These are phyloP conservation scores for Morone chrysops DNA, from an alignment of 2,113 vertebrate genomes.

Conservation along the genomic window DNA sequence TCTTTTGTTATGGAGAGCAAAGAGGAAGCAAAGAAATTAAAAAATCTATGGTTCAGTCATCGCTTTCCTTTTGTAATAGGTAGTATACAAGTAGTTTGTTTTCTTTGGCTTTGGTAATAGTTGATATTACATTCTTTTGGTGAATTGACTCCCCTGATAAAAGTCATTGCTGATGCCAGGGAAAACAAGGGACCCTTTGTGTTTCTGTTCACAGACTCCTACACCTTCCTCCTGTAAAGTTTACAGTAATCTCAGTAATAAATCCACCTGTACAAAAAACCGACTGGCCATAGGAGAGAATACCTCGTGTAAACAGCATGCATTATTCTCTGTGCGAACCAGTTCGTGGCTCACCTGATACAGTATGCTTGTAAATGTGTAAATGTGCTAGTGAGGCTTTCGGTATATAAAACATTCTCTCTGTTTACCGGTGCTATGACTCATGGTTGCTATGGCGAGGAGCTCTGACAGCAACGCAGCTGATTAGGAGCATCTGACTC, in stretches of 20 bases:
- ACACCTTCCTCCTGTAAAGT: slow-evolving; percentile 6
- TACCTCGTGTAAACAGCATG: neutral
- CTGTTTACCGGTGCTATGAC: slow-evolving; percentile 70
- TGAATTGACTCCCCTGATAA: neutral
- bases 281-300: neutral
- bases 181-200: neutral
- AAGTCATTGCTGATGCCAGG: neutral
- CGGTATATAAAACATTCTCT: slow-evolving; percentile 45
- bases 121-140: neutral
- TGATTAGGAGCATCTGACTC: slow-evolving; percentile 76
- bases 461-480: slow-evolving; percentile 69
- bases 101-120: neutral
- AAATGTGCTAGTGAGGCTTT: slow-evolving; percentile 29
- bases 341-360: slow-evolving; percentile 14
- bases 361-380: slow-evolving; percentile 27
- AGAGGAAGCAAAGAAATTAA: neutral
- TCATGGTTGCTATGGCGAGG: slow-evolving; percentile 73
- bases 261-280: neutral
- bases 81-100: neutral
- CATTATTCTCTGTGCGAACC: neutral
- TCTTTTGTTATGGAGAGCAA: neutral
- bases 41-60: neutral
- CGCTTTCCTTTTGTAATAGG: no score
- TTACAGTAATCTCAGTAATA: neutral
- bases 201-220: neutral